Evolutionary conservation across 2,113 vertebrate species (phyloP), one percentile per base, ranked within the genome.

Genomic region (Cavia porcellus): DNA sequence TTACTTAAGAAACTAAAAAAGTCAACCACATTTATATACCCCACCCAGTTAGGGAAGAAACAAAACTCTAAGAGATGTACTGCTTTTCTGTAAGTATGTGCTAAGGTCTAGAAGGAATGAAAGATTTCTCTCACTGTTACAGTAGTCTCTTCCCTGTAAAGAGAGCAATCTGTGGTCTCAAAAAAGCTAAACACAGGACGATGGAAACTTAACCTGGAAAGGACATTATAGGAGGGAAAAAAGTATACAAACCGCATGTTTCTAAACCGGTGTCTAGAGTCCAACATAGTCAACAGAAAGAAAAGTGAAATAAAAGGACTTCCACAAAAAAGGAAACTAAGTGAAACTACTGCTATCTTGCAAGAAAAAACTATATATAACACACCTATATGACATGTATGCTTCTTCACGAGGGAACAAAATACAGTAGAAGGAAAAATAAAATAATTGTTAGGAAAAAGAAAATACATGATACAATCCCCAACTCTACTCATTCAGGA

Each of bases 121-220:
- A 93, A 87, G 45, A 47, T 20, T 89, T 80, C 57, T 90, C 38
- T 96, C 91, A 70, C 9, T 57, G 45, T 57, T 72, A 61, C 32
- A 55, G 42, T 42, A 24, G 7, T 61, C 88, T 61, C 84, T 72
- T 77, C 82, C 87, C 85, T 62, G 28, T 83, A 64, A 79, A 83
- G n/a, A n/a, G n/a, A 87, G 83, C 82, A 96, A 97, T 92, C 81
- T 92, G 32, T 81, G 80, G 45, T 86, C 82, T 96, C 68, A 80
- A 86, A 75, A 64, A 35, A 94, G 66, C 52, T 68, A 94, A 93
- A 93, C 55, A 64, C 52, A 47, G 75, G 22, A 96, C 85, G 64
- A 91, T 87, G 57, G 52, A 96, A 94, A 87, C 50, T 81, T 94
- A 80, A 92, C 70, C 84, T 97, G 80, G 80, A 94, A 94, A 62